Percentiles rank a stretch among this genome's conserved stretches.
These are phyloP conservation scores for Eleginops maclovinus DNA, from an alignment of 2,113 vertebrate genomes.

Conservation along the genomic window DNA sequence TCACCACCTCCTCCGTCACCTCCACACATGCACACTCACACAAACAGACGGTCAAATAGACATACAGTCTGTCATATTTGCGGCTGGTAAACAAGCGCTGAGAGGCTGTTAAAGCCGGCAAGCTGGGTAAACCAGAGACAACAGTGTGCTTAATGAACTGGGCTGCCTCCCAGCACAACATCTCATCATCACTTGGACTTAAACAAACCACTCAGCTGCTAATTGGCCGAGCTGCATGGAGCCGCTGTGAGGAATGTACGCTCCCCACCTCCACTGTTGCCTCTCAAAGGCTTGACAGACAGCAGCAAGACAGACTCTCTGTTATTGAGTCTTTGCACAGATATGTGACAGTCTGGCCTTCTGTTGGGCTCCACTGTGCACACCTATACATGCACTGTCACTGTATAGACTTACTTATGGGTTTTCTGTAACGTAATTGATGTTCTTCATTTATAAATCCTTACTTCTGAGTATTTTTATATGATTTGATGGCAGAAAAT, in stretches of 20 bases:
- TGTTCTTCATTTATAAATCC: not conserved
- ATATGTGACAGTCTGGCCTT: slow-evolving; percentile 74
- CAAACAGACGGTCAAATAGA: slow-evolving; percentile 82
- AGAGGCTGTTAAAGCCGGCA: slow-evolving; percentile 79
- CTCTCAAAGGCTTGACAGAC: slow-evolving; percentile 77
- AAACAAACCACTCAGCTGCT: slow-evolving; percentile 84
- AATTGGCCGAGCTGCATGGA: slow-evolving; percentile 82
- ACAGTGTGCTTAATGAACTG: slow-evolving; percentile 80
- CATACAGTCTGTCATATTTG: slow-evolving; percentile 84
- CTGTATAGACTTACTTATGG: slow-evolving; percentile 3
- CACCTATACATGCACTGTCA: slow-evolving; percentile 34
- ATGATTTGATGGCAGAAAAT: not conserved
- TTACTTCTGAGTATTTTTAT: not conserved
- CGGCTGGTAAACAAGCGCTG: slow-evolving; percentile 76
- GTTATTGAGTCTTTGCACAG: slow-evolving; percentile 71
- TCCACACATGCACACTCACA: slow-evolving; percentile 66
- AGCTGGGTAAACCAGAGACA: slow-evolving; percentile 82
- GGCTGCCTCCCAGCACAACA: slow-evolving; percentile 80
- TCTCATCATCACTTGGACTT: slow-evolving; percentile 79
- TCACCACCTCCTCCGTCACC: slow-evolving; percentile 62
- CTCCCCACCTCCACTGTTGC: slow-evolving; percentile 77
- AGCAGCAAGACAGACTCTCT: slow-evolving; percentile 65
- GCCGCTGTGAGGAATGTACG: slow-evolving; percentile 76
- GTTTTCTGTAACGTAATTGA: slow-evolving; percentile 10
- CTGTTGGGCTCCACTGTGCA: slow-evolving; percentile 41